These are phyloP conservation scores for Periophthalmus modestus DNA, from an alignment of 2,113 vertebrate genomes.

Conservation along the genomic window DNA sequence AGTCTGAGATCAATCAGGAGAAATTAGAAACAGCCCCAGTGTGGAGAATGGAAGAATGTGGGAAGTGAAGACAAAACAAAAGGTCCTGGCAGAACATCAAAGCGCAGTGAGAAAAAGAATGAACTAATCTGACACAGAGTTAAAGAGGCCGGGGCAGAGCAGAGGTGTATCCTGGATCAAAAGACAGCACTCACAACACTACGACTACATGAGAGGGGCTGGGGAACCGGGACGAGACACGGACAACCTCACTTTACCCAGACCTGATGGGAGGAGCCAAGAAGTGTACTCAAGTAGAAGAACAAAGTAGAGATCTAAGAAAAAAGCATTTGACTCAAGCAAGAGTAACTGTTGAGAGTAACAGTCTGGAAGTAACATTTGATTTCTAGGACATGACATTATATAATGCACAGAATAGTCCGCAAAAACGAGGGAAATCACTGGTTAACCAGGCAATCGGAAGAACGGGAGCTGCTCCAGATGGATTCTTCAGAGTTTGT, in stretches of 20 bases:
- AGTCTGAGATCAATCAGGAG: constrained; percentile 66
- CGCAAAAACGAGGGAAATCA: no score
- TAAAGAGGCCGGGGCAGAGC: constrained; percentile 47
- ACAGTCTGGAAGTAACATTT: neutral
- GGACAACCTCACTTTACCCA: neutral
- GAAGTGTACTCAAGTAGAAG: no score
- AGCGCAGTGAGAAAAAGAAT: constrained; percentile 45
- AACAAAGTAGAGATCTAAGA: no score
- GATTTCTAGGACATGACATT: no score
- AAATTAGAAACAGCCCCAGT: constrained; percentile 72
- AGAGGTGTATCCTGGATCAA: constrained; percentile 62
- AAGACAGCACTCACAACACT: constrained; percentile 50
- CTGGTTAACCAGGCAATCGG: no score
- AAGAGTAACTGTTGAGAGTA: neutral
- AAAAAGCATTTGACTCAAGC: no score
- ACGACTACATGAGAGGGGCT: constrained; percentile 46
- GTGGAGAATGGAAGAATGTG: constrained; percentile 45
- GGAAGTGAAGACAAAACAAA: constrained; percentile 66
- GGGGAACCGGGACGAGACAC: constrained; percentile 58
- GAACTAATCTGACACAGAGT: constrained; percentile 43
- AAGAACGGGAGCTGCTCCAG: no score
- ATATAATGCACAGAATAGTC: no score
- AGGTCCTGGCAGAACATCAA: constrained; percentile 70
- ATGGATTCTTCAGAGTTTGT: no score
- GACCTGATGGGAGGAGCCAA: neutral